phyloP scores from a whole-genome alignment of 2,888 invertebrate species.

The Philopedon plagiatum region DNA sequence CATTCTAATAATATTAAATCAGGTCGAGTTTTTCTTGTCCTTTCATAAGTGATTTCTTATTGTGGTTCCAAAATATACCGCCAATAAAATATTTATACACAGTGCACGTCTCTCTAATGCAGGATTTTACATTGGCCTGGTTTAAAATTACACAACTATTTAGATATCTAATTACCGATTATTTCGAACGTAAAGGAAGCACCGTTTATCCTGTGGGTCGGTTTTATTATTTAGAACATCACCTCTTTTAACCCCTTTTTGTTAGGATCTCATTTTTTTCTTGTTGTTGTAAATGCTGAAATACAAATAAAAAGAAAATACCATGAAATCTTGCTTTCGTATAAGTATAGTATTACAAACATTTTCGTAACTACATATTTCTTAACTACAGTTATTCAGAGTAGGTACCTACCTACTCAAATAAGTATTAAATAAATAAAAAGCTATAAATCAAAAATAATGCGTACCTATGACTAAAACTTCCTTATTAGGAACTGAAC shows the following conservation, averaged over 20 bases:
- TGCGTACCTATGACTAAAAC: too few relatives aligned
- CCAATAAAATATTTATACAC: conserved; percentile 48
- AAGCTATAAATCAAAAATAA: too few relatives aligned
- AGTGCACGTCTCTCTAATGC: conserved; percentile 14
- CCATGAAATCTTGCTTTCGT: too few relatives aligned
- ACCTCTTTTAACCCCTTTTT: conserved; percentile 26
- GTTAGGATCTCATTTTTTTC: too few relatives aligned
- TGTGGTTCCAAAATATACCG: conserved; percentile 38
- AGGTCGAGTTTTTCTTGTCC: conserved; percentile 29
- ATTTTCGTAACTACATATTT: too few relatives aligned
- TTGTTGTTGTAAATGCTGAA: too few relatives aligned
- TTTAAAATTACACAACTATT: conserved; percentile 40
- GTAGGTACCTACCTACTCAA: too few relatives aligned
- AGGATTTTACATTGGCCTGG: conserved; percentile 35
- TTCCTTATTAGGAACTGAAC: too few relatives aligned
- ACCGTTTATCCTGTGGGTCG: conserved; percentile 32
- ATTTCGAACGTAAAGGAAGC: conserved; percentile 38
- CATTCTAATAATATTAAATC: conserved; percentile 30
- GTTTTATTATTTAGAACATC: conserved; percentile 36
- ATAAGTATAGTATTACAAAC: too few relatives aligned
- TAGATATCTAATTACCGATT: conserved; percentile 41
- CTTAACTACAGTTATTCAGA: too few relatives aligned
- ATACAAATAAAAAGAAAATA: too few relatives aligned
- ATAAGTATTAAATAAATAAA: too few relatives aligned
- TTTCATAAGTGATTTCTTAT: conserved; percentile 34